Conservation (phyloP, 2,797 vertebrate genomes). For the Sebastes trivittatus region DNA sequence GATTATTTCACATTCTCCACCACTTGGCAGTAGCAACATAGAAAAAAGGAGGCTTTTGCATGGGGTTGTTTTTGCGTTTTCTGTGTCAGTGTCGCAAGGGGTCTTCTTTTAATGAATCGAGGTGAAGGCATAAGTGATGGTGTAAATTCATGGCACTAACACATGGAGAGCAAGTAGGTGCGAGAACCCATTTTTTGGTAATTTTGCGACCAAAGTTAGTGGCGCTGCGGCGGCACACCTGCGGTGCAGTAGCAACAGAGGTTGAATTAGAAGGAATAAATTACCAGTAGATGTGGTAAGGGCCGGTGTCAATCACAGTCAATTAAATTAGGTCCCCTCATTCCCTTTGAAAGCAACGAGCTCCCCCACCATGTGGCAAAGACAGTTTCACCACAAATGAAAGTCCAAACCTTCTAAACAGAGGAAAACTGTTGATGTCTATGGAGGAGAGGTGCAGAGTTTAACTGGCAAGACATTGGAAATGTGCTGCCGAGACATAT, state of each 20-base stretch:
- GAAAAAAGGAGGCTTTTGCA: slow-evolving; percentile 1
- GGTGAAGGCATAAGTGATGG: slow-evolving; percentile 53
- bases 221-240: slow-evolving; percentile 59
- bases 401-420: slow-evolving; percentile 26
- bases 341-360: slow-evolving; percentile 59
- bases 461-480: slow-evolving; percentile 26
- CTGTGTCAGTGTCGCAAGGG: slow-evolving; percentile 44
- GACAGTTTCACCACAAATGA: slow-evolving; percentile 52
- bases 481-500: slow-evolving; percentile 44
- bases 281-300: slow-evolving; percentile 57
- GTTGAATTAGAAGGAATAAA: slow-evolving; percentile 66
- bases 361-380: slow-evolving; percentile 41
- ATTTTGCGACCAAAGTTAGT: slow-evolving; percentile 54
- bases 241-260: slow-evolving; percentile 41
- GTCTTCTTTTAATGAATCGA: slow-evolving; percentile 62
- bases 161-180: slow-evolving; percentile 48
- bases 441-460: background rate
- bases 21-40: slow-evolving; percentile 1
- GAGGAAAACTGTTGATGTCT: background rate
- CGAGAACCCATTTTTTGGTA: slow-evolving; percentile 46
- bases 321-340: slow-evolving; percentile 68
- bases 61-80: slow-evolving; percentile 51
- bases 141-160: slow-evolving; percentile 41
- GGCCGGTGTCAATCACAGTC: slow-evolving; percentile 68
- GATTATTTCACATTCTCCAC: slow-evolving; percentile 51